Percentiles rank a stretch among this genome's conserved stretches.
Conservation (phyloP, 2,888 invertebrate species). For the Epinotia bilunana region DNA sequence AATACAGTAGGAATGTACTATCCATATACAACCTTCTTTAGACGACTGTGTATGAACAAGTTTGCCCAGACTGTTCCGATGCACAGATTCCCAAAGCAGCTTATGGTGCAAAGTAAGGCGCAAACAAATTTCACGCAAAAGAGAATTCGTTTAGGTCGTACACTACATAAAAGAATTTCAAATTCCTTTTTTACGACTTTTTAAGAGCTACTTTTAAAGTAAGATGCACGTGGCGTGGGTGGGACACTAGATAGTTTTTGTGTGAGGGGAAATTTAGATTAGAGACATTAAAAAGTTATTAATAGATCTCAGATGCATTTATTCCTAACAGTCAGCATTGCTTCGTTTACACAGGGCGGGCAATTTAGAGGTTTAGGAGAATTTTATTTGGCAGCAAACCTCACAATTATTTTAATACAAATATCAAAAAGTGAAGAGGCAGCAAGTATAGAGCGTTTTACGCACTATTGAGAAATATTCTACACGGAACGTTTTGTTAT, state of each 20-base stretch:
- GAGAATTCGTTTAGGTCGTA: conserved; percentile 24
- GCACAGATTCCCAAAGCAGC: conserved; percentile 30
- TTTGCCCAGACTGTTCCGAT: conserved; percentile 21
- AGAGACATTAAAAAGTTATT: conserved; percentile 20
- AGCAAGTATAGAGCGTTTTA: too few relatives aligned
- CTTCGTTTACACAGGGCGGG: too few relatives aligned
- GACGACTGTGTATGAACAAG: not conserved
- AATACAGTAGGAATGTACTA: conserved; percentile 3
- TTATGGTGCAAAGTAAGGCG: conserved; percentile 29
- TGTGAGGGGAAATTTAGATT: conserved; percentile 17
- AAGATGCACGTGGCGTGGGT: conserved; percentile 13
- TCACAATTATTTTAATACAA: too few relatives aligned
- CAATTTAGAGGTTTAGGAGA: too few relatives aligned
- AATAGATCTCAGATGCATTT: conserved; percentile 1
- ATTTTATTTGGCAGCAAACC: too few relatives aligned
- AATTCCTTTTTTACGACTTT: conserved; percentile 29
- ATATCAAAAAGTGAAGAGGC: too few relatives aligned
- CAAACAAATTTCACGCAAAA: conserved; percentile 32
- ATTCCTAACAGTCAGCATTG: not conserved
- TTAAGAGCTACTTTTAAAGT: conserved; percentile 21
- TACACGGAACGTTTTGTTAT: too few relatives aligned
- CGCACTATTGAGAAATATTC: too few relatives aligned
- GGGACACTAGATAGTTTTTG: conserved; percentile 11
- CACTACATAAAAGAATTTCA: conserved; percentile 12
- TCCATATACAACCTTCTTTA: not conserved